A percentile compares a stretch with the other conserved stretches of the same genome.
Conservation (phyloP, 2,888 invertebrate genomes). For the Dichetophora obliterata region DNA sequence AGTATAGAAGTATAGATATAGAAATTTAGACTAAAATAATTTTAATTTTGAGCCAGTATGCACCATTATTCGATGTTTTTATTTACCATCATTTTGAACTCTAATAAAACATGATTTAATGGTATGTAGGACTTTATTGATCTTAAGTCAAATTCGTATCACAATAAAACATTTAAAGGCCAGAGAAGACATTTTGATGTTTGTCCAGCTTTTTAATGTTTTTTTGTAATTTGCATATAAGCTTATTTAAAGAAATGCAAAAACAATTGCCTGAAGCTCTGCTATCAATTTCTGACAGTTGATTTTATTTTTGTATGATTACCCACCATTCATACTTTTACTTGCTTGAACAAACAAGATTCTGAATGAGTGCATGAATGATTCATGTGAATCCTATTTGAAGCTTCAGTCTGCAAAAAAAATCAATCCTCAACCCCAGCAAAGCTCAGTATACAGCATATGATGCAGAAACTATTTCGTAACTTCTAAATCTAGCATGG, state of each 20-base stretch:
- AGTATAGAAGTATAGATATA: too few relatives aligned
- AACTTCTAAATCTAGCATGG: background rate
- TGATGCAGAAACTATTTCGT: background rate
- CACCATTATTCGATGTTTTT: too few relatives aligned
- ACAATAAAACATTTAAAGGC: background rate
- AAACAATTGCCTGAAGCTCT: conserved; percentile 1
- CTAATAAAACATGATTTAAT: too few relatives aligned
- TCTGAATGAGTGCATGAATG: conserved; percentile 12
- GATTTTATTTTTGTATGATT: background rate
- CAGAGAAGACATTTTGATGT: background rate
- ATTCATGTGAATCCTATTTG: conserved; percentile 10
- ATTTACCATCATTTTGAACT: too few relatives aligned
- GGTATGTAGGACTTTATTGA: background rate
- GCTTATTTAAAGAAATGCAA: background rate
- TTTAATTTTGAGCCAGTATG: too few relatives aligned
- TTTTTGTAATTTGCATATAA: background rate
- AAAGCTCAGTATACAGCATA: background rate
- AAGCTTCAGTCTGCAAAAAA: background rate
- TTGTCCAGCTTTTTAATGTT: background rate
- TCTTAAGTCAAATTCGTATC: background rate
- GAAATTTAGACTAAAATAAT: too few relatives aligned
- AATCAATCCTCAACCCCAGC: background rate
- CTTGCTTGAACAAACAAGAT: background rate
- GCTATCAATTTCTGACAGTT: conserved; percentile 36
- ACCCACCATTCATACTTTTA: background rate